Percentiles rank a stretch among this genome's conserved stretches.
These are phyloP conservation scores for Clostera curtula DNA, from an alignment of 2,888 invertebrate species.

Conservation along the genomic window DNA sequence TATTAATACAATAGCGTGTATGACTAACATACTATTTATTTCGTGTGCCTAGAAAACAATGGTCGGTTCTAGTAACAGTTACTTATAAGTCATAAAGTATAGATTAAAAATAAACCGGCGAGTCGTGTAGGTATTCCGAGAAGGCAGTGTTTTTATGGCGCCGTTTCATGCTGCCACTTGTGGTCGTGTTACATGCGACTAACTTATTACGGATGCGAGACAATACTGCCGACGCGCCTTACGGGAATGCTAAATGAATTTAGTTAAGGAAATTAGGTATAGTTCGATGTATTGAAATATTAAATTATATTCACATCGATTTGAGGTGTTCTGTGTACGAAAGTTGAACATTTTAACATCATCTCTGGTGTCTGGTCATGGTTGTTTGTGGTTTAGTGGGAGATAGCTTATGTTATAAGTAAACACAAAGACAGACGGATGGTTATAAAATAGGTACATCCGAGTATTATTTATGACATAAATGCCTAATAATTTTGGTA, in stretches of 20 bases:
- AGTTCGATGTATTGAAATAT: constrained; percentile 13
- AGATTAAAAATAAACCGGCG: constrained; percentile 15
- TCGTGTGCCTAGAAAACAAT: constrained; percentile 2
- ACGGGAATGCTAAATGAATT: constrained; percentile 35
- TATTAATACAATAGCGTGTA: constrained; percentile 1
- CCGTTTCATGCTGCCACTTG: constrained; percentile 36
- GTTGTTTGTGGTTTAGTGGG: too few relatives aligned
- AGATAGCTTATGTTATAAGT: too few relatives aligned
- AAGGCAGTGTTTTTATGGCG: constrained; percentile 30
- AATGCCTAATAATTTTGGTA: too few relatives aligned
- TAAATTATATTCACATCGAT: constrained; percentile 8
- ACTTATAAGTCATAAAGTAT: constrained; percentile 4
- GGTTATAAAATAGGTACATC: too few relatives aligned
- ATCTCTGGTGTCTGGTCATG: too few relatives aligned
- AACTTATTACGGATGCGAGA: constrained; percentile 36
- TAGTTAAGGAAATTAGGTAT: constrained; percentile 28
- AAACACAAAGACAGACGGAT: too few relatives aligned
- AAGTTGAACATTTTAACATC: too few relatives aligned
- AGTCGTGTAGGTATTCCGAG: constrained; percentile 25
- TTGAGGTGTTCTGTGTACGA: constrained; percentile 7
- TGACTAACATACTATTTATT: background rate
- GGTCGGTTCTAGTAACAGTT: constrained; percentile 2
- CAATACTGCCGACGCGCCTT: constrained; percentile 24
- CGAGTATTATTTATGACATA: too few relatives aligned
- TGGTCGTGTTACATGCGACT: constrained; percentile 29